Conservation (phyloP, 2,888 invertebrate species). For the Mylabris sibirica region DNA sequence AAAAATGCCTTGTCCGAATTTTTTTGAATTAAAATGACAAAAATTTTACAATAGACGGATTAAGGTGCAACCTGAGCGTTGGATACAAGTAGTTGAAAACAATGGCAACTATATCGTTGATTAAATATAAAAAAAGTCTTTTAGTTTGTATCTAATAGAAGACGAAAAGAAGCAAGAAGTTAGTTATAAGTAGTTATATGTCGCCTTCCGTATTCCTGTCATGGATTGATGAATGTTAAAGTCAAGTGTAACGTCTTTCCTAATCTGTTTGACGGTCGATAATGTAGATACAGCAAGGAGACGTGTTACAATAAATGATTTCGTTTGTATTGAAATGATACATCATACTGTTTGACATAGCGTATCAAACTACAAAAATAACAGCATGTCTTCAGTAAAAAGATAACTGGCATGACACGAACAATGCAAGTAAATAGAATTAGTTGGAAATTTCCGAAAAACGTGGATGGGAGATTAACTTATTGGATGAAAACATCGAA, state of each 20-base stretch:
- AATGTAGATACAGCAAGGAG: conserved; percentile 54
- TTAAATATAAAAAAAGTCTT: too few species aligned
- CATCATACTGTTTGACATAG: conserved; percentile 51
- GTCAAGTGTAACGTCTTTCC: conserved; percentile 53
- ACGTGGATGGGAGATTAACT: conserved; percentile 9
- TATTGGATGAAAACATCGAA: conserved; percentile 14
- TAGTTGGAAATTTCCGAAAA: conserved; percentile 13
- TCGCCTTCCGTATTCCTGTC: conserved; percentile 45
- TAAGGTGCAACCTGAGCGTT: too few species aligned
- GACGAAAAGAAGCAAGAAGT: too few species aligned
- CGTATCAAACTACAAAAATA: conserved; percentile 35
- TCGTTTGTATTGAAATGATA: conserved; percentile 57
- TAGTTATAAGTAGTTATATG: background rate
- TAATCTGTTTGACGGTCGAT: conserved; percentile 54
- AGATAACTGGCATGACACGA: conserved; percentile 3
- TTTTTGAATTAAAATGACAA: too few species aligned
- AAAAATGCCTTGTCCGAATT: too few species aligned
- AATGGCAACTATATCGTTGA: too few species aligned
- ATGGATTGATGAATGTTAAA: conserved; percentile 54
- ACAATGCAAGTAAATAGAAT: conserved; percentile 12
- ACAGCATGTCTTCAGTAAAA: conserved; percentile 18
- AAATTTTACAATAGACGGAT: too few species aligned
- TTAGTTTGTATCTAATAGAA: too few species aligned
- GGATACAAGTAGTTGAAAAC: too few species aligned
- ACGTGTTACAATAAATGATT: conserved; percentile 57